Conservation (phyloP, 2,797 vertebrate species). For the Sebastes minor region DNA sequence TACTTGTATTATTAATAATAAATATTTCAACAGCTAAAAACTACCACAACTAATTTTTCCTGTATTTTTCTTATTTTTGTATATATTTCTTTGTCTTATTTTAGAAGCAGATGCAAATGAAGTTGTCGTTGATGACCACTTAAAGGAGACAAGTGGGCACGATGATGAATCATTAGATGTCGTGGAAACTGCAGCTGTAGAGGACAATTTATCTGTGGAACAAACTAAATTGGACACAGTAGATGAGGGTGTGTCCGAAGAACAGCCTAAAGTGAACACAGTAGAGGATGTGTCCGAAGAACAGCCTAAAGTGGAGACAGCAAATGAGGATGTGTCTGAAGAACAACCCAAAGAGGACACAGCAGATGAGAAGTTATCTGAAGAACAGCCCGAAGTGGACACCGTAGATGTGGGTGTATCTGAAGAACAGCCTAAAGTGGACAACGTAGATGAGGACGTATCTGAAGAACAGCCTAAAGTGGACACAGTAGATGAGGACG, state of each 20-base stretch:
- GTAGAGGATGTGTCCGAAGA: neutral
- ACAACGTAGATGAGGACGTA: no score
- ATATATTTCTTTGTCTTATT: neutral
- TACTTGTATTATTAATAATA: no score
- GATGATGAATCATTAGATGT: neutral
- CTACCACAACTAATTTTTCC: neutral
- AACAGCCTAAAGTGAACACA: neutral
- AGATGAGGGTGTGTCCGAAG: neutral
- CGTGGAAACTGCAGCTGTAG: slow-evolving; percentile 13
- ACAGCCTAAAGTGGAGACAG: neutral
- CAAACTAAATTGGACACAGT: neutral
- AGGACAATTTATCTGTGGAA: neutral
- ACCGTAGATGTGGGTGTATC: no score
- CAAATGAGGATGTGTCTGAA: neutral
- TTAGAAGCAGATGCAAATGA: slow-evolving; percentile 1
- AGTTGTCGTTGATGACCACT: neutral
- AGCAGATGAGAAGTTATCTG: neutral
- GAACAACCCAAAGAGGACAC: neutral
- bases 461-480: no score
- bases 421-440: no score
- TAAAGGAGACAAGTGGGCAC: neutral
- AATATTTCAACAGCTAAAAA: neutral
- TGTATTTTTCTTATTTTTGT: neutral
- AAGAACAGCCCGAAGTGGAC: no score
- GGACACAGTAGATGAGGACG: neutral